Evolutionary conservation across 2,888 invertebrate species (phyloP).

Genomic region (Amblyteles armatorius): DNA sequence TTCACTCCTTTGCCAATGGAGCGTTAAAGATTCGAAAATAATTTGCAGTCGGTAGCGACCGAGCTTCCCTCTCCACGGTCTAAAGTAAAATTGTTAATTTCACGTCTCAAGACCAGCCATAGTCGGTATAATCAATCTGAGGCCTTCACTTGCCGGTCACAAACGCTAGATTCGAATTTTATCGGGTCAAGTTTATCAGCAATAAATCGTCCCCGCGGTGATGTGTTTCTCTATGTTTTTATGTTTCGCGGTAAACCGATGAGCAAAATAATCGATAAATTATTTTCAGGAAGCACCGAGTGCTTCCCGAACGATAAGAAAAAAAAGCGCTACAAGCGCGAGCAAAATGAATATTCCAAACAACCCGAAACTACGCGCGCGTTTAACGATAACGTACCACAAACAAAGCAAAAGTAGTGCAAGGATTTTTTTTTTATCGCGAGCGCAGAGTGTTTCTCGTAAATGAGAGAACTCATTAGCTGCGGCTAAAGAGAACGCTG

Average conservation of each 20-base stretch:
- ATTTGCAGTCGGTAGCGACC: slow-evolving; percentile 8
- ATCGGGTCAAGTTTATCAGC: not conserved
- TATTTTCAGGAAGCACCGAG: not conserved
- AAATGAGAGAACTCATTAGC: slow-evolving; percentile 9
- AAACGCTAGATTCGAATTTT: not conserved
- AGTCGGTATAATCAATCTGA: not conserved
- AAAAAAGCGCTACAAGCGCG: not conserved
- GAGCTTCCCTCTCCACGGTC: not conserved
- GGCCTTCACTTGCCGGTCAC: not conserved
- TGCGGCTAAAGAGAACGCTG: not conserved
- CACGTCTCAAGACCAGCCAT: not conserved
- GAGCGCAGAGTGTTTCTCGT: not conserved
- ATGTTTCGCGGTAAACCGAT: not conserved
- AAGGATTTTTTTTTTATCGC: slow-evolving; percentile 1
- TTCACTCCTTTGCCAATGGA: slow-evolving; percentile 41
- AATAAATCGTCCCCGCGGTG: not conserved
- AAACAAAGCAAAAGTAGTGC: not conserved
- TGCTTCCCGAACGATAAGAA: not conserved
- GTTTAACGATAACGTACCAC: not conserved
- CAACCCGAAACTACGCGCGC: not conserved
- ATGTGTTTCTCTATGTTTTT: too few relatives aligned
- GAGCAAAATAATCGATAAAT: not conserved
- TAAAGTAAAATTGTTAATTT: not conserved
- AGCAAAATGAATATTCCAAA: slow-evolving; percentile 6
- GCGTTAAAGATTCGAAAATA: slow-evolving; percentile 43